Evolutionary conservation across 2,797 vertebrate species (phyloP).

Genomic region (Cyprinodon diabolis): DNA sequence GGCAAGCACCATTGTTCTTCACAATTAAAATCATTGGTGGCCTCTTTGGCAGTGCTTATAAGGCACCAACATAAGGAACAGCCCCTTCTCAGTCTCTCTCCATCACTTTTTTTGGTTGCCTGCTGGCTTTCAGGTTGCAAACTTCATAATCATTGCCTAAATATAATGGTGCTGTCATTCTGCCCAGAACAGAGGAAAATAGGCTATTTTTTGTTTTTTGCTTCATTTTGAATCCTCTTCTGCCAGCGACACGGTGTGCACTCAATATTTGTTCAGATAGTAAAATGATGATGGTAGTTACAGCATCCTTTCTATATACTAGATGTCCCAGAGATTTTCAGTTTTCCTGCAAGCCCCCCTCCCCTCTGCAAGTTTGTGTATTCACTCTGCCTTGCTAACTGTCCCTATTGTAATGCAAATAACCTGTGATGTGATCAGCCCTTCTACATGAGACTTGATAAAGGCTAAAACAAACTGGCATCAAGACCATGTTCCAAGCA

Average conservation of each 20-base stretch:
- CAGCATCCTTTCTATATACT: not conserved
- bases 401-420: too few species aligned
- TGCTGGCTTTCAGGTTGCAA: constrained; percentile 38
- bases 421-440: too few species aligned
- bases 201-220: constrained; percentile 16
- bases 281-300: not conserved
- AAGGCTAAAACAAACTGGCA: too few species aligned
- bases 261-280: constrained; percentile 4
- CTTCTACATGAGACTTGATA: too few species aligned
- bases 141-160: constrained; percentile 41
- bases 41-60: constrained; percentile 49
- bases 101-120: constrained; percentile 21
- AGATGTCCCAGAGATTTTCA: too few species aligned
- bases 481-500: too few species aligned
- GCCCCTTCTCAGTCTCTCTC: constrained; percentile 26
- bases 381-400: too few species aligned
- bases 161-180: constrained; percentile 36
- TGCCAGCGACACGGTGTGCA: not conserved
- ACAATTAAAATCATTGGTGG: constrained; percentile 40
- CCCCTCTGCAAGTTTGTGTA: too few species aligned
- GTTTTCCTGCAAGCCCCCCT: too few species aligned
- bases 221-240: constrained; percentile 10
- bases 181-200: constrained; percentile 11
- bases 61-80: constrained; percentile 40
- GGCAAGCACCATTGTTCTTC: constrained; percentile 26